A percentile compares a stretch with the other conserved stretches of the same genome.
Evolutionary conservation across 1,140 invertebrate genomes (phyloP).

Genomic region (Thaumetopoea pityocampa): DNA sequence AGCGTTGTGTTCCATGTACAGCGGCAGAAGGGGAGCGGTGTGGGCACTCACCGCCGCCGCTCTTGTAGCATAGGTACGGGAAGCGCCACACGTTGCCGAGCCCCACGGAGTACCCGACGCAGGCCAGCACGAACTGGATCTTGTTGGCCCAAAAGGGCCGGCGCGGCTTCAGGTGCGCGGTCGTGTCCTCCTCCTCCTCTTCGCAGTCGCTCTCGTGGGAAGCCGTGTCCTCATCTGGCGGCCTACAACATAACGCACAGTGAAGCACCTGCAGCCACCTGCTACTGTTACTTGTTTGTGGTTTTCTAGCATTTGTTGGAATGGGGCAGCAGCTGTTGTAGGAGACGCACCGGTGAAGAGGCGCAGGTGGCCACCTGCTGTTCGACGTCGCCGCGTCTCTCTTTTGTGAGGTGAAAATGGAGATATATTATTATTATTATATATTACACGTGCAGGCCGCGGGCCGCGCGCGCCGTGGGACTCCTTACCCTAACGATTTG

Average conservation of each 20-base stretch:
- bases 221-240: conserved; percentile 80
- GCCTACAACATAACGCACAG: conserved; percentile 65
- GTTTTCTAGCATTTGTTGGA: neutral
- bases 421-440: too few species aligned
- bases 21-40: too few species aligned
- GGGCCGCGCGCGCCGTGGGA: too few species aligned
- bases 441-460: too few species aligned
- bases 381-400: too few species aligned
- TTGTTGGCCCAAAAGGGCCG: conserved; percentile 92
- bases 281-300: neutral
- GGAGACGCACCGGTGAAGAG: too few species aligned
- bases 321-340: neutral
- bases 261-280: neutral
- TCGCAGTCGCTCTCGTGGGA: conserved; percentile 81
- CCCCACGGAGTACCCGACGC: conserved; percentile 94
- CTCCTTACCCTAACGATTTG: too few species aligned
- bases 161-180: conserved; percentile 82
- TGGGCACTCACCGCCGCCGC: conserved; percentile 89
- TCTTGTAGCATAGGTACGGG: conserved; percentile 90
- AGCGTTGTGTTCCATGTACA: too few species aligned
- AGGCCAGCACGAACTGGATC: conserved; percentile 92
- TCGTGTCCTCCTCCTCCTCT: conserved; percentile 79
- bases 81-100: conserved; percentile 95
- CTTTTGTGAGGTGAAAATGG: too few species aligned
- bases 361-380: too few species aligned